phyloP scores from a whole-genome alignment of 1,140 invertebrate species.

The Eupristina koningsbergeri region DNA sequence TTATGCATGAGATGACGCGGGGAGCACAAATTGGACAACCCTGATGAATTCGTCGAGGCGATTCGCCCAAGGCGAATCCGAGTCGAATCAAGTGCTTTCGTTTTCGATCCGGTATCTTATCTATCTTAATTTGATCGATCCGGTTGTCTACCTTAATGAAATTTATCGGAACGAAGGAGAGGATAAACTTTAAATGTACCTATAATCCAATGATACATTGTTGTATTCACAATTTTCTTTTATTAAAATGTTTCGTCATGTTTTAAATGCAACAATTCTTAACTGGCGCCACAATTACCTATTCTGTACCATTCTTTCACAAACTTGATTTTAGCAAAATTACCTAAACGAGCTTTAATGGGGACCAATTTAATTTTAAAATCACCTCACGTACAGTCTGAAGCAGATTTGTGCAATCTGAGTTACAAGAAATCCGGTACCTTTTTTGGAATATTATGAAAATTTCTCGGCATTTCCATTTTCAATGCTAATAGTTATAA shows the following conservation, averaged over 20 bases:
- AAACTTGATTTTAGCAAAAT: slow-evolving; percentile 42
- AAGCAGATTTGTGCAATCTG: slow-evolving; percentile 42
- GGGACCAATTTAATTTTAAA: slow-evolving; percentile 15
- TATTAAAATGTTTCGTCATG: neutral
- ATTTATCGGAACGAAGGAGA: too few relatives aligned
- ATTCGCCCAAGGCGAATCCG: too few relatives aligned
- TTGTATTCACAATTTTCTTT: too few relatives aligned
- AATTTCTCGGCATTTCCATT: neutral
- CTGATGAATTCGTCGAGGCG: neutral
- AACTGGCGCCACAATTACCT: slow-evolving; percentile 46
- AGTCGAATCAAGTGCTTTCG: too few relatives aligned
- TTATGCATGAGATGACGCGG: neutral
- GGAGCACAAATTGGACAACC: neutral
- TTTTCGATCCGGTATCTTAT: too few relatives aligned
- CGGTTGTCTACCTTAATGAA: too few relatives aligned
- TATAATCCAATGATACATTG: too few relatives aligned
- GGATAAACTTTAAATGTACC: too few relatives aligned
- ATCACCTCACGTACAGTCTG: slow-evolving; percentile 17
- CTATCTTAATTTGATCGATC: too few relatives aligned
- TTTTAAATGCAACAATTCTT: neutral
- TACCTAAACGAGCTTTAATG: slow-evolving; percentile 36
- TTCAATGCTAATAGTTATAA: too few relatives aligned
- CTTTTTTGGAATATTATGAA: neutral
- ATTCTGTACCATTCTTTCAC: neutral
- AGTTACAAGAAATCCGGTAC: neutral